phyloP scores from a whole-genome alignment of 2,797 vertebrate species.

The Lithobates pipiens region DNA sequence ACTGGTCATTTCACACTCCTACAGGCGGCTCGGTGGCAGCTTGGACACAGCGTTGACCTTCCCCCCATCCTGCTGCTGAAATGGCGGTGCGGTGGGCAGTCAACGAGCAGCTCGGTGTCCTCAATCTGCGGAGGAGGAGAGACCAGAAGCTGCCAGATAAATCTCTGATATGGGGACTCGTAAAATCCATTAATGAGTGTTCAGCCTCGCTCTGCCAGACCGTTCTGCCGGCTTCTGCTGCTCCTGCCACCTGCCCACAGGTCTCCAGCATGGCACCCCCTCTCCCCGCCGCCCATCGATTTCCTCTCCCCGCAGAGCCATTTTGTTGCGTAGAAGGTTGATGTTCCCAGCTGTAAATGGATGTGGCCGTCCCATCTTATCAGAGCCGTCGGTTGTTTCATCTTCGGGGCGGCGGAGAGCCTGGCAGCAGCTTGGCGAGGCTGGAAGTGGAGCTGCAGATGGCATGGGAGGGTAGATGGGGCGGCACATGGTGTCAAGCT shows the following conservation, averaged over 20 bases:
- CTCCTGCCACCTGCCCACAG: slow-evolving; percentile 12
- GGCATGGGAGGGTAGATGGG: slow-evolving; percentile 32
- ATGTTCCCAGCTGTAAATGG: slow-evolving; percentile 21
- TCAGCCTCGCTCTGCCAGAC: not conserved
- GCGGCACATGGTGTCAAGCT: slow-evolving; percentile 16
- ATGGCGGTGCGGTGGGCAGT: no score
- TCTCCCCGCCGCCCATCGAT: not conserved
- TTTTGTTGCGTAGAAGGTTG: slow-evolving; percentile 12
- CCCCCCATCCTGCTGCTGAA: no score
- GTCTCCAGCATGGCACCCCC: not conserved
- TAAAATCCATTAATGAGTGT: not conserved
- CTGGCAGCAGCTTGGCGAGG: slow-evolving; percentile 24
- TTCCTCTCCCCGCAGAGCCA: not conserved
- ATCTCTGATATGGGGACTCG: not conserved
- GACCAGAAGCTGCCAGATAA: not conserved
- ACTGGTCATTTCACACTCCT: no score
- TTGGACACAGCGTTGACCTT: no score
- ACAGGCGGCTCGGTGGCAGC: no score
- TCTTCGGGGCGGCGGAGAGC: not conserved
- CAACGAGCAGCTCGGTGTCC: no score
- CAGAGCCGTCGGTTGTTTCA: not conserved
- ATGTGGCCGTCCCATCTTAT: slow-evolving; percentile 3
- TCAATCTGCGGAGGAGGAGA: not conserved
- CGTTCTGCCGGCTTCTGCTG: not conserved
- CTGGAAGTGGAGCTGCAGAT: slow-evolving; percentile 31